These are phyloP conservation scores for Rhynchonycteris naso DNA, from an alignment of 2,797 vertebrate species.

Conservation along the genomic window DNA sequence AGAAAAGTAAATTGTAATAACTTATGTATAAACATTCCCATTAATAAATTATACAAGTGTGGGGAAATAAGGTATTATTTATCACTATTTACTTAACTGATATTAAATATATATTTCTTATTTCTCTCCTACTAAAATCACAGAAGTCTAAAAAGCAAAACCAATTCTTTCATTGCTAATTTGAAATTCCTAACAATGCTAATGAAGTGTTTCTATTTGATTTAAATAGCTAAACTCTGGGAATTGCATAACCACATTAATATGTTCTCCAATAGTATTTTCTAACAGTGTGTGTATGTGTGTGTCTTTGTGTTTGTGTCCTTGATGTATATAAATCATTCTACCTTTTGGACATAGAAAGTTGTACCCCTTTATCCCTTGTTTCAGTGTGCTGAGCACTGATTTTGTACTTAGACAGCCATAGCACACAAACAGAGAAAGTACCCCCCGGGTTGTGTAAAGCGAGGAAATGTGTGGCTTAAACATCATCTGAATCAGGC, in stretches of 20 bases:
- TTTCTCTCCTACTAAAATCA: background rate
- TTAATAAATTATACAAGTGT: background rate
- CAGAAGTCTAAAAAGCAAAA: background rate
- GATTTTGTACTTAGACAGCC: background rate
- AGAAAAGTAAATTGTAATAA: background rate
- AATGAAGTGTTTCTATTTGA: background rate
- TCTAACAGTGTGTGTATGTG: accelerated
- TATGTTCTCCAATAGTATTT: background rate
- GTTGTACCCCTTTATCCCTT: background rate
- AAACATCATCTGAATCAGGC: background rate
- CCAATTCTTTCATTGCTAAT: background rate
- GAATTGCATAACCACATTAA: background rate
- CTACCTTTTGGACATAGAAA: background rate
- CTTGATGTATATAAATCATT: background rate
- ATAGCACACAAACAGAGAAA: background rate
- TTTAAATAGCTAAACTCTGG: background rate
- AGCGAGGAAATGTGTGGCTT: background rate
- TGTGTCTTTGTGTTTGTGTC: background rate
- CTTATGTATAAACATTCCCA: background rate
- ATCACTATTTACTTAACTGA: background rate
- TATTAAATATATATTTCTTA: background rate
- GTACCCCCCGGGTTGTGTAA: accelerated
- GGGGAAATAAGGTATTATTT: background rate
- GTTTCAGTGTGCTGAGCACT: background rate
- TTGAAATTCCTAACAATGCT: background rate